A percentile compares a stretch with the other conserved stretches of the same genome.
Evolutionary conservation across 2,888 invertebrate species (phyloP).

Genomic region (Platycheirus rosarum): DNA sequence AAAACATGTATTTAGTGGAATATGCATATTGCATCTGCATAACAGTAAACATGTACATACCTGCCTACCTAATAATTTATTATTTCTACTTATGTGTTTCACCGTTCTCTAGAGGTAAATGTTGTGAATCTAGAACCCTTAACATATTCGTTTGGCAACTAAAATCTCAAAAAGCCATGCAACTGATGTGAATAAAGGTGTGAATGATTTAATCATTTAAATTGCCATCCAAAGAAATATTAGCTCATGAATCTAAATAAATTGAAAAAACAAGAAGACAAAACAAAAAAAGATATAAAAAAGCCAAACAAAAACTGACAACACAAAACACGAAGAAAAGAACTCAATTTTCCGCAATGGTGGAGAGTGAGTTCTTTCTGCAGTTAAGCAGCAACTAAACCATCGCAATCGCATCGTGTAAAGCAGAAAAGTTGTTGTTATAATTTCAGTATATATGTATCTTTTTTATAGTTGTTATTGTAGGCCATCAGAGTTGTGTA

Average conservation of each 20-base stretch:
- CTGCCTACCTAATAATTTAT: background rate
- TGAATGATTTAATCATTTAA: slow-evolving; percentile 68
- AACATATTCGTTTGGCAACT: too few relatives aligned
- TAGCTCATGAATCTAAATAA: slow-evolving; percentile 54
- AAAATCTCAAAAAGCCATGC: background rate
- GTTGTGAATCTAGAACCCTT: too few relatives aligned
- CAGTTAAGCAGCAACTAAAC: slow-evolving; percentile 8
- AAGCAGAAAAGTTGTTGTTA: slow-evolving; percentile 11
- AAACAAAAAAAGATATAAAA: background rate
- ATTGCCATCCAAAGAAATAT: slow-evolving; percentile 55
- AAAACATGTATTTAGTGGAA: slow-evolving; percentile 10
- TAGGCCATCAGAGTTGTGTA: slow-evolving; percentile 51
- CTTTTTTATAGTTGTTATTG: slow-evolving; percentile 21
- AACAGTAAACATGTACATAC: background rate
- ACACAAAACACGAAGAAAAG: slow-evolving; percentile 53
- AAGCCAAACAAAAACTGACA: slow-evolving; percentile 29
- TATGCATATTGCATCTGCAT: background rate
- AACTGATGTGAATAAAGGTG: slow-evolving; percentile 47
- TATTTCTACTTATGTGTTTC: too few relatives aligned
- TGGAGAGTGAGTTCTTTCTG: slow-evolving; percentile 48
- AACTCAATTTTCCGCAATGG: slow-evolving; percentile 73
- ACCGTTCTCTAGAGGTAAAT: too few relatives aligned
- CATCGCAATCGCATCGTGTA: background rate
- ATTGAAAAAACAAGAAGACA: slow-evolving; percentile 21
- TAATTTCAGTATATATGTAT: slow-evolving; percentile 6